phyloP scores from a whole-genome alignment of 1,140 invertebrate species.

The Pogonomyrmex barbatus region DNA sequence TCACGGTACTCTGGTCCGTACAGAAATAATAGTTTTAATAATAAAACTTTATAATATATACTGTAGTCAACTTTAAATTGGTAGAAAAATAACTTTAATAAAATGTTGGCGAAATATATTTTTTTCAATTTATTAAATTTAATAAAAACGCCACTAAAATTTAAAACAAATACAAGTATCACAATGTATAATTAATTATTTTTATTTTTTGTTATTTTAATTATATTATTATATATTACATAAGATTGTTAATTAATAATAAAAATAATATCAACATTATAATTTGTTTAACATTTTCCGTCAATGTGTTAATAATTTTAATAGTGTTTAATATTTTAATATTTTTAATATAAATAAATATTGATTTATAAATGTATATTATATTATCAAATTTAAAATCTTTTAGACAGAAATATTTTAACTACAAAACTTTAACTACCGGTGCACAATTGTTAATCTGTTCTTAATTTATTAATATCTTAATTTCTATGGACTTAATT shows the following conservation, averaged over 20 bases:
- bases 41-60: slow-evolving; percentile 12
- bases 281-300: background rate
- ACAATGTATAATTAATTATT: background rate
- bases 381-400: background rate
- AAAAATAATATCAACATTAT: background rate
- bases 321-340: too few species aligned
- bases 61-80: background rate
- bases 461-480: background rate
- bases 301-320: background rate
- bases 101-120: slow-evolving; percentile 1
- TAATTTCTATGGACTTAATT: background rate
- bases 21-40: background rate
- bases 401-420: background rate
- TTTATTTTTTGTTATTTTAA: background rate
- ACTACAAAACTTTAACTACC: background rate
- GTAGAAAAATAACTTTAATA: slow-evolving; percentile 6
- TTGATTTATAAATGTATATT: background rate
- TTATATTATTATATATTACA: background rate
- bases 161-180: background rate
- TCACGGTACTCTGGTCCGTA: slow-evolving; percentile 48
- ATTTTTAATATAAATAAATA: background rate
- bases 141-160: background rate
- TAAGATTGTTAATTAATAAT: background rate
- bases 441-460: background rate
- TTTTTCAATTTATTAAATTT: background rate